A percentile compares a stretch with the other conserved stretches of the same genome.
These are phyloP conservation scores for Nephrotoma appendiculata DNA, from an alignment of 2,888 invertebrate species.

Conservation along the genomic window DNA sequence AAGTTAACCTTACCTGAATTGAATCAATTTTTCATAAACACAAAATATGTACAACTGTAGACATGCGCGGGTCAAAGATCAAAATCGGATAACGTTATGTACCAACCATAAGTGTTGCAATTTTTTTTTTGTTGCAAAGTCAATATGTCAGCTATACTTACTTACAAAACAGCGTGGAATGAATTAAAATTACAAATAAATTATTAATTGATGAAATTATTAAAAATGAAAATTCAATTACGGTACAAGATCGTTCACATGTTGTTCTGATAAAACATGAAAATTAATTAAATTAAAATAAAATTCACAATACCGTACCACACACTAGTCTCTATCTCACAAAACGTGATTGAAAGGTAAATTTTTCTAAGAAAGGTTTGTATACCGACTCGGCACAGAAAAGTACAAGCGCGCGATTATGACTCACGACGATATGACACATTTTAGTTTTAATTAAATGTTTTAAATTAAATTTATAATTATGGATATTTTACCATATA, in stretches of 20 bases:
- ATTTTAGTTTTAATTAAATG: background rate
- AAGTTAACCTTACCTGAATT: background rate
- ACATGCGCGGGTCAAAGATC: background rate
- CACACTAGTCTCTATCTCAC: background rate
- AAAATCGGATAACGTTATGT: background rate
- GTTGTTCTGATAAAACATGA: background rate
- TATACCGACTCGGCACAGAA: background rate
- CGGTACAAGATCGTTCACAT: background rate
- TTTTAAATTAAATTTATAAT: background rate
- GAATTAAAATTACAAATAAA: background rate
- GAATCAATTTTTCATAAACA: background rate
- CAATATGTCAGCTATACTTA: background rate
- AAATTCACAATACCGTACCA: background rate
- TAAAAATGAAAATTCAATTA: background rate
- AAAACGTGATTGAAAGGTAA: background rate
- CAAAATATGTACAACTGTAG: background rate
- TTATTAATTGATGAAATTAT: background rate
- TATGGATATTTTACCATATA: conserved; percentile 8
- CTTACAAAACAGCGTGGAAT: background rate
- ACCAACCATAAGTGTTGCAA: background rate
- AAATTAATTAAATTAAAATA: background rate
- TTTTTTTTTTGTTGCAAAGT: background rate
- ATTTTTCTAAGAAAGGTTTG: background rate
- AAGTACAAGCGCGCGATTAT: background rate
- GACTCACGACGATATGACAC: background rate